Conservation (phyloP, 2,888 invertebrate genomes). For the Ophonus ardosiacus region DNA sequence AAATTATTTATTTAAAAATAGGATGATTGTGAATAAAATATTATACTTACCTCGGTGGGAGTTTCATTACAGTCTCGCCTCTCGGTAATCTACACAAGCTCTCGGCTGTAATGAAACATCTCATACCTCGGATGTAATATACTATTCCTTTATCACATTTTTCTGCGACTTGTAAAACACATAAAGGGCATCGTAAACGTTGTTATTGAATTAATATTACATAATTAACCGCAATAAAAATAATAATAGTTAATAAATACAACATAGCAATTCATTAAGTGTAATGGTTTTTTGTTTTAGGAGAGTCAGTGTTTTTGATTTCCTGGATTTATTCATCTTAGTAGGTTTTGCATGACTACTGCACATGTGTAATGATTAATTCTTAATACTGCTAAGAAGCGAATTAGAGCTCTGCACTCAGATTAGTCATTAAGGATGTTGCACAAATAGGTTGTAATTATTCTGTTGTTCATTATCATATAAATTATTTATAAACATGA, state of each 20-base stretch:
- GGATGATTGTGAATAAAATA: too few species aligned
- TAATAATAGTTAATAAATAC: conserved; percentile 51
- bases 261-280: conserved; percentile 23
- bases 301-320: conserved; percentile 2
- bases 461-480: conserved; percentile 13
- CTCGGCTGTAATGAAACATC: too few species aligned
- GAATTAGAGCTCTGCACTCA: conserved; percentile 19
- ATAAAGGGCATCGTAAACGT: background rate
- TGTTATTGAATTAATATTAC: background rate
- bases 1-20: too few species aligned
- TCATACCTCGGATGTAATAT: too few species aligned
- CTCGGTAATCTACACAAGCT: too few species aligned
- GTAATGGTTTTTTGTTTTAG: conserved; percentile 7
- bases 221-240: conserved; percentile 1
- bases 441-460: conserved; percentile 41
- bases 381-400: conserved; percentile 15
- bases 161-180: background rate
- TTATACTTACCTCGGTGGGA: too few species aligned
- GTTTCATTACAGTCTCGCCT: too few species aligned
- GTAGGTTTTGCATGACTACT: background rate
- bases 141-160: too few species aligned
- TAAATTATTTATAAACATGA: conserved; percentile 19
- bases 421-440: conserved; percentile 26
- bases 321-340: conserved; percentile 6
- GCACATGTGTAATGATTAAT: conserved; percentile 12